phyloP scores from a whole-genome alignment of 2,113 vertebrate genomes.

The Morphnarchus princeps region DNA sequence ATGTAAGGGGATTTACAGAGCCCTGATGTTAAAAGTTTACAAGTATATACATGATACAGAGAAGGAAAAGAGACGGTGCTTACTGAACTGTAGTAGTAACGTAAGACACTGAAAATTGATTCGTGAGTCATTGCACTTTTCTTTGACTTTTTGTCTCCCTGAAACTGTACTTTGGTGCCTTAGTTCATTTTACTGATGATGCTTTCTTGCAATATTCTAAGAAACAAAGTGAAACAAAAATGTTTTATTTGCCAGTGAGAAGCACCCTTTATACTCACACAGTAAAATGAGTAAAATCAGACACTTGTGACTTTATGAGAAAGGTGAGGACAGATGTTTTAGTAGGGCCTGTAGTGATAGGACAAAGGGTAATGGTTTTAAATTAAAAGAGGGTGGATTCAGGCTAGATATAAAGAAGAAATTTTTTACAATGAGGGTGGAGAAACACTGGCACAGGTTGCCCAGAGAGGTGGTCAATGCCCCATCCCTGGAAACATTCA shows the following conservation, averaged over 20 bases:
- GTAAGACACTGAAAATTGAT: neutral
- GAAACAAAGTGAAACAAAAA: neutral
- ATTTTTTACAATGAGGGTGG: neutral
- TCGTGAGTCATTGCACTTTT: neutral
- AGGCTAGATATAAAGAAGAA: neutral
- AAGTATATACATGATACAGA: neutral
- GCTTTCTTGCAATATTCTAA: neutral
- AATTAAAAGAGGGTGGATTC: neutral
- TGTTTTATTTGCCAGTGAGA: neutral
- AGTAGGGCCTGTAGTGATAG: neutral
- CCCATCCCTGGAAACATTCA: neutral
- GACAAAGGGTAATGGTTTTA: fast-evolving
- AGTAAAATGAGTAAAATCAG: neutral
- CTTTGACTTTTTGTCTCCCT: neutral
- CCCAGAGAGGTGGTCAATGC: neutral
- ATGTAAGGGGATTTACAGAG: neutral
- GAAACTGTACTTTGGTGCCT: neutral
- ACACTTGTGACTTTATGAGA: neutral
- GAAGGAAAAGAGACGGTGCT: neutral
- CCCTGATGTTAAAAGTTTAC: neutral
- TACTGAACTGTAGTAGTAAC: neutral
- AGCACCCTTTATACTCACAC: neutral
- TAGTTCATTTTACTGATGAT: neutral
- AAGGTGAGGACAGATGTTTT: neutral
- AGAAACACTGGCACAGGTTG: neutral